phyloP scores from a whole-genome alignment of 2,797 vertebrate species.

The Fistularia commersonii region DNA sequence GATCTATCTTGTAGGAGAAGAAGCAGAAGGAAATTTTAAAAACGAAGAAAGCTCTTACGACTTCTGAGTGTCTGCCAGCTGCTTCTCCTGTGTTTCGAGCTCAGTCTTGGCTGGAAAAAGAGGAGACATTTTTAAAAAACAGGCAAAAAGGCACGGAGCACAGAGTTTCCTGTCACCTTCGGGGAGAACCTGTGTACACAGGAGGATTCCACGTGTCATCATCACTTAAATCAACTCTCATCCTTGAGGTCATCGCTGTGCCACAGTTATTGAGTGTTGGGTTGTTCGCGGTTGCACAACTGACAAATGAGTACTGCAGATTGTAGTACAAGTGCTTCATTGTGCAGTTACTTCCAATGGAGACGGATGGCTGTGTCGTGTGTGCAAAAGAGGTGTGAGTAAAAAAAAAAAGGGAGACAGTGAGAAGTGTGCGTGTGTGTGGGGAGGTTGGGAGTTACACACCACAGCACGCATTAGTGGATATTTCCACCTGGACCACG shows the following conservation, averaged over 20 bases:
- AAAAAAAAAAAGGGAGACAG: slow-evolving; percentile 22
- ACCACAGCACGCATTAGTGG: slow-evolving; percentile 29
- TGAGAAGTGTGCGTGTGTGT: slow-evolving; percentile 7
- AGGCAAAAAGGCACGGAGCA: slow-evolving; percentile 5
- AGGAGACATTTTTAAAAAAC: neutral
- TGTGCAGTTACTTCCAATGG: slow-evolving; percentile 55
- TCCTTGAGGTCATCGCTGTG: slow-evolving; percentile 52
- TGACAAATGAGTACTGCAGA: slow-evolving; percentile 58
- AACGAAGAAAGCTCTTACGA: slow-evolving; percentile 76
- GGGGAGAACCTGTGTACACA: slow-evolving; percentile 23
- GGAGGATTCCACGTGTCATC: slow-evolving; percentile 46
- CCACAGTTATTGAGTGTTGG: slow-evolving; percentile 54
- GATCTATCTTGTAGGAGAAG: slow-evolving; percentile 9
- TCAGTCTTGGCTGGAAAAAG: slow-evolving; percentile 85
- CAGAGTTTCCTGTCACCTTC: too few relatives aligned
- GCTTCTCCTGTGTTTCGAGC: slow-evolving; percentile 85
- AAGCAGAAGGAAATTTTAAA: slow-evolving; percentile 13
- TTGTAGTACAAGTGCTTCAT: slow-evolving; percentile 61
- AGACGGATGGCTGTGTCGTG: slow-evolving; percentile 54
- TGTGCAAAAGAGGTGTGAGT: slow-evolving; percentile 18
- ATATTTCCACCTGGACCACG: slow-evolving; percentile 32
- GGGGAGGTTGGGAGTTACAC: slow-evolving; percentile 23
- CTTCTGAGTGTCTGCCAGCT: slow-evolving; percentile 83
- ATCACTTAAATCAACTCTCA: slow-evolving; percentile 47
- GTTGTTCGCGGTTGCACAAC: slow-evolving; percentile 53